Percentiles rank a stretch among this genome's conserved stretches.
phyloP scores from a whole-genome alignment of 53 echinoderm and acorn worm species.

The Paracentrotus lividus region DNA sequence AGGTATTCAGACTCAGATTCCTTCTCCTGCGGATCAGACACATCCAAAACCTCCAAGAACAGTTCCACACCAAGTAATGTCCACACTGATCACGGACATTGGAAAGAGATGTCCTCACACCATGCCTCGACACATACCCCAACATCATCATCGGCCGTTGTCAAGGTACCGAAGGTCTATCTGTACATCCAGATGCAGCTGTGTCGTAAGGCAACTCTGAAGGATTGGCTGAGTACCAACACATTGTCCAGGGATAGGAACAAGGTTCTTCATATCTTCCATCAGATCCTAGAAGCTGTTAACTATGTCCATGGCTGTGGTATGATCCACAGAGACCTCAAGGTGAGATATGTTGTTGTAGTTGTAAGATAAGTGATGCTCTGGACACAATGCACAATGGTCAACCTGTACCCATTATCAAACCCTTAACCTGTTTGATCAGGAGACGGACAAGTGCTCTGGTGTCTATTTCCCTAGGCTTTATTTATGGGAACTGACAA shows the following conservation, averaged over 20 bases:
- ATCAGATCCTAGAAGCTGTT: conserved; percentile 91
- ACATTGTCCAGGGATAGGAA: conserved; percentile 81
- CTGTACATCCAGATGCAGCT: conserved; percentile 99
- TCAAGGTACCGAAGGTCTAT: conserved; percentile 80
- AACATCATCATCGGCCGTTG: background rate
- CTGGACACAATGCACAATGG: too few species aligned
- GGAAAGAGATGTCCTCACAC: background rate
- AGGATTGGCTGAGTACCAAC: conserved; percentile 92
- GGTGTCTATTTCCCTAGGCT: too few species aligned
- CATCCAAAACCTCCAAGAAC: conserved; percentile 25
- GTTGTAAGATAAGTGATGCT: background rate
- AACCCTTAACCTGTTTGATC: too few species aligned
- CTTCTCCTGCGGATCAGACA: background rate
- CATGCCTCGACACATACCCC: background rate
- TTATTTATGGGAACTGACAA: too few species aligned
- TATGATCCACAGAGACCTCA: conserved; percentile 97
- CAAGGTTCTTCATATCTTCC: conserved; percentile 89
- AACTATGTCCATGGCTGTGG: conserved; percentile 92
- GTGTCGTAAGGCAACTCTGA: conserved; percentile 94
- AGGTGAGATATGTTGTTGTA: conserved; percentile 66
- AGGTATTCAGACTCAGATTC: conserved; percentile 12
- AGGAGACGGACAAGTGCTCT: too few species aligned
- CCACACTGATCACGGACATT: background rate
- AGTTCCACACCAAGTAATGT: background rate
- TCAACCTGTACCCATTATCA: too few species aligned